Evolutionary conservation across 2,888 invertebrate genomes (phyloP).

Genomic region (Coenonympha glycerion): DNA sequence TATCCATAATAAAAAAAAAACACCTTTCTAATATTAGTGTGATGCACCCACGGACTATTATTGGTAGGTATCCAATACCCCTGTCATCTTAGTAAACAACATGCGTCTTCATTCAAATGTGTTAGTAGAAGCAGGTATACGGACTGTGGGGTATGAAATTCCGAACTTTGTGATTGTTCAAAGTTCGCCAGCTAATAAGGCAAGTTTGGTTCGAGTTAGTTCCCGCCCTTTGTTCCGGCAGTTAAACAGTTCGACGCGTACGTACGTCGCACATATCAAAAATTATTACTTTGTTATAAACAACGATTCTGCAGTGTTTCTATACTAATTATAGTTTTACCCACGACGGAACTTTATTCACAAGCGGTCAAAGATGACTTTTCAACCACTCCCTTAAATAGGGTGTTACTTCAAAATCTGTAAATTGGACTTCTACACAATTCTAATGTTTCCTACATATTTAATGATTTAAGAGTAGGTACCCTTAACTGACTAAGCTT

Average conservation of each 20-base stretch:
- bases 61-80: background rate
- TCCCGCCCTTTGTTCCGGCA: constrained; percentile 28
- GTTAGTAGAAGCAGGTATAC: no score
- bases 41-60: no score
- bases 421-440: no score
- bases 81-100: background rate
- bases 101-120: constrained; percentile 12
- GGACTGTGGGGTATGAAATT: constrained; percentile 21
- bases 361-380: no score
- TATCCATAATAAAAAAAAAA: background rate
- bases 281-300: constrained; percentile 25
- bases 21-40: no score
- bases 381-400: no score
- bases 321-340: background rate
- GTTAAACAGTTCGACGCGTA: constrained; percentile 29
- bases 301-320: background rate
- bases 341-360: no score
- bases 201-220: constrained; percentile 26
- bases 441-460: no score
- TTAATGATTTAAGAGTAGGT: no score
- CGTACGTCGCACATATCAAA: constrained; percentile 29
- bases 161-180: constrained; percentile 28
- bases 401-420: no score
- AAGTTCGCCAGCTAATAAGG: constrained; percentile 28
- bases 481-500: no score